Base-by-base conservation (phyloP, 2,888 invertebrate genomes). In the Latheticus oryzae region DNA sequence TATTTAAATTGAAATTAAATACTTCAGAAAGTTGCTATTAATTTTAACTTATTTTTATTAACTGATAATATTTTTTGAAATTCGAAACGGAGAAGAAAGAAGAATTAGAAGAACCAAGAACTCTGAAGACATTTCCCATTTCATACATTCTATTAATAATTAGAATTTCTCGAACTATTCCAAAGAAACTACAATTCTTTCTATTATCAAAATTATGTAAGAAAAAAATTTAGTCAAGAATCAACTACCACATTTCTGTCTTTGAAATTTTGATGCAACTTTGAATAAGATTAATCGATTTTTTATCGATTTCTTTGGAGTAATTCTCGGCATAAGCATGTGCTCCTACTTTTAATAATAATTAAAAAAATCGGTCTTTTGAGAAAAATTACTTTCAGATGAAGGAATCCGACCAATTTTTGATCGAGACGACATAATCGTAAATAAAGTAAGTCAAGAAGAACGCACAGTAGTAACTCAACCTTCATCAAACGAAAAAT, bases 351-450 rank as follows among this genome's bases (percentile, higher is more conserved):
- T n/a, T n/a, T n/a, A n/a, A n/a, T 8, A 24, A 24, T 19, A 5
- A 5, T 19, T 5, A 19, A 19, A 5, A 19, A 19, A 19, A 19
- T 5, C 21, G 21, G 3, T 19, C 5, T 19, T 19, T 5, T 3
- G 5, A 19, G 4, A 5, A 3, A 11, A 28, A 28, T 28, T 24
- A 16, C 16, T 52, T 52, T 42, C 52, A 52, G 52, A 42, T 42
- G 52, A 52, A 15, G 52, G 52, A 5, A 12, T 21, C 2, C 52
- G 16, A n/a, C 52, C 52, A 8, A 52, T 52, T 23, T 52, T 52
- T 16, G 52, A 52, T 8, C 52, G 52, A 13, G 42, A 52, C 4
- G 52, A 52, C 16, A 16, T 52, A 1, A 3, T 30, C 8, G 33
- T 42, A 5, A 52, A 52, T 15, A 13, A 19, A 30, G 11, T 19